These are phyloP conservation scores for Probaryconus sp. DNA, from an alignment of 1,140 invertebrate genomes.

Conservation along the genomic window DNA sequence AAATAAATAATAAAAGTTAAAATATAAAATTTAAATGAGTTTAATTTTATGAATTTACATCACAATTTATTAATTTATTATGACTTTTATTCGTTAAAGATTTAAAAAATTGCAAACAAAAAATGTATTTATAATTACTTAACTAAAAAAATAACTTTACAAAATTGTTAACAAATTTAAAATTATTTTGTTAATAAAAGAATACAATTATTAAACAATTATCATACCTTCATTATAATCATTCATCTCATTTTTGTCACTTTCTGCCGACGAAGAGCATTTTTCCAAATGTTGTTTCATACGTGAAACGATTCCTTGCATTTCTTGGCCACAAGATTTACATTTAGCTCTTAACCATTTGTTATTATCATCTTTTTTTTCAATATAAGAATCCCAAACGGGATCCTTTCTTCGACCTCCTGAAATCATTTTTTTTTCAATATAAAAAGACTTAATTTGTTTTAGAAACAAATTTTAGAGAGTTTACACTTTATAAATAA, in stretches of 20 bases:
- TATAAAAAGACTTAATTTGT: too few species aligned
- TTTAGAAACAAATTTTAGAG: too few species aligned
- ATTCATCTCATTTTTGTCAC: not conserved
- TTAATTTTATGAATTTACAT: too few species aligned
- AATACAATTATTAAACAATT: too few species aligned
- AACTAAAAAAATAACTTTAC: not conserved
- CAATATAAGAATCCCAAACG: constrained; percentile 4
- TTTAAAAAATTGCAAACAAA: too few species aligned
- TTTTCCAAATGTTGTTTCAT: constrained; percentile 15
- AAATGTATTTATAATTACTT: not conserved
- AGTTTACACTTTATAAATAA: too few species aligned
- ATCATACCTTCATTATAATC: constrained; percentile 13
- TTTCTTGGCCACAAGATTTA: constrained; percentile 14
- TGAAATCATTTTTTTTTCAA: constrained; percentile 10
- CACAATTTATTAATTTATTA: too few species aligned
- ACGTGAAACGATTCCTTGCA: not conserved
- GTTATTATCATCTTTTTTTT: constrained; percentile 37
- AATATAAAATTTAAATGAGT: too few species aligned
- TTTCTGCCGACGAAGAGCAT: not conserved
- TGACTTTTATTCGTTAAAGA: too few species aligned
- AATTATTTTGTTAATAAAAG: too few species aligned
- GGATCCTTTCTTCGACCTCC: constrained; percentile 14
- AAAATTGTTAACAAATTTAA: constrained; percentile 1
- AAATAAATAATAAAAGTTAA: constrained; percentile 12
- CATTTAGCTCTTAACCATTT: constrained; percentile 9